Conservation (phyloP, 2,888 invertebrate species). For the Megastigmus dorsalis region DNA sequence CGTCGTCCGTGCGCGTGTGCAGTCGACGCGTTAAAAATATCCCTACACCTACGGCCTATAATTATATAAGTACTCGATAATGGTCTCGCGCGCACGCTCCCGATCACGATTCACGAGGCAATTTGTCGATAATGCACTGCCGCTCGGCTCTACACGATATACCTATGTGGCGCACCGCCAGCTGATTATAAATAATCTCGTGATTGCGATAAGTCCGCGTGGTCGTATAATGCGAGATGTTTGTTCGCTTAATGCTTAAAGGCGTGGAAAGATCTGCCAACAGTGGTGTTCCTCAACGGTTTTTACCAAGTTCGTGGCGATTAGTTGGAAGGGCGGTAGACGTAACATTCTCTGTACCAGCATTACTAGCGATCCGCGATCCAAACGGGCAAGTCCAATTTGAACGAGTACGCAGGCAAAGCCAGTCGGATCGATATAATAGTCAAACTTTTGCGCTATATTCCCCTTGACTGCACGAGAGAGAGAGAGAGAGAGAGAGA, state of each 20-base stretch:
- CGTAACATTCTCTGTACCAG: too few species aligned
- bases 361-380: not conserved
- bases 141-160: too few species aligned
- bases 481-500: too few species aligned
- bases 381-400: not conserved
- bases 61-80: too few species aligned
- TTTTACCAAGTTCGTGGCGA: not conserved
- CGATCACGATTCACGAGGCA: conserved; percentile 52
- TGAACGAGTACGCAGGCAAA: too few species aligned
- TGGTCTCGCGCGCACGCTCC: conserved; percentile 11
- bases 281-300: not conserved
- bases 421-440: too few species aligned
- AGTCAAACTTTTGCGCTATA: not conserved
- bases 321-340: too few species aligned
- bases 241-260: too few species aligned
- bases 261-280: too few species aligned
- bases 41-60: too few species aligned
- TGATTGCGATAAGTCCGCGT: conserved; percentile 36
- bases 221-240: too few species aligned
- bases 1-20: not conserved
- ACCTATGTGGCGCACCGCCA: conserved; percentile 40
- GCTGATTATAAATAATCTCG: conserved; percentile 46
- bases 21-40: conserved; percentile 21
- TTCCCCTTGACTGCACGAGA: too few species aligned
- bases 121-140: conserved; percentile 46